phyloP scores from a whole-genome alignment of 2,113 vertebrate species.

The Heterochromis multidens region DNA sequence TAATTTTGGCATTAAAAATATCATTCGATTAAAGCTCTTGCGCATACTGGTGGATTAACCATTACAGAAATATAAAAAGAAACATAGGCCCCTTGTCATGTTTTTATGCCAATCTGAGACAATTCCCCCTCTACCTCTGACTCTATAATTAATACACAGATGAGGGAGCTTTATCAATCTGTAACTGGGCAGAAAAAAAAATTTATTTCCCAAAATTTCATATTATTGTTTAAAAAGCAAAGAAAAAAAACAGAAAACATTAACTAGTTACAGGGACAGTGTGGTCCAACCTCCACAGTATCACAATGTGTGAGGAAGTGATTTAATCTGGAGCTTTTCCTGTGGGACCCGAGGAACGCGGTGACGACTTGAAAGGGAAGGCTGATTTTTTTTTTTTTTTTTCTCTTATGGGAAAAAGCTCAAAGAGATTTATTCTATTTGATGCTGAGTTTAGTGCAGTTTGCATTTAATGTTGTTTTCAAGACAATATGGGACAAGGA shows the following conservation, averaged over 20 bases:
- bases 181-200: background rate
- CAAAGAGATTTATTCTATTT: background rate
- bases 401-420: background rate
- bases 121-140: background rate
- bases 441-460: background rate
- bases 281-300: conserved; percentile 2
- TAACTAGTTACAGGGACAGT: background rate
- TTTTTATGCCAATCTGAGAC: too few relatives aligned
- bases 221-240: background rate
- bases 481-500: background rate
- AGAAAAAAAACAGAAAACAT: background rate
- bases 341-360: conserved; percentile 54
- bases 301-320: conserved; percentile 67
- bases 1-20: background rate
- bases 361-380: conserved; percentile 19
- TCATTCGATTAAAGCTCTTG: background rate
- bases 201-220: background rate
- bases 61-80: too few relatives aligned
- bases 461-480: background rate
- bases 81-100: too few relatives aligned
- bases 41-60: too few relatives aligned
- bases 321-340: conserved; percentile 56
- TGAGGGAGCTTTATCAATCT: background rate
- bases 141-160: background rate
- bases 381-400: background rate